These are phyloP conservation scores for Rattus rattus DNA, from an alignment of 2,113 vertebrate species.

Conservation along the genomic window DNA sequence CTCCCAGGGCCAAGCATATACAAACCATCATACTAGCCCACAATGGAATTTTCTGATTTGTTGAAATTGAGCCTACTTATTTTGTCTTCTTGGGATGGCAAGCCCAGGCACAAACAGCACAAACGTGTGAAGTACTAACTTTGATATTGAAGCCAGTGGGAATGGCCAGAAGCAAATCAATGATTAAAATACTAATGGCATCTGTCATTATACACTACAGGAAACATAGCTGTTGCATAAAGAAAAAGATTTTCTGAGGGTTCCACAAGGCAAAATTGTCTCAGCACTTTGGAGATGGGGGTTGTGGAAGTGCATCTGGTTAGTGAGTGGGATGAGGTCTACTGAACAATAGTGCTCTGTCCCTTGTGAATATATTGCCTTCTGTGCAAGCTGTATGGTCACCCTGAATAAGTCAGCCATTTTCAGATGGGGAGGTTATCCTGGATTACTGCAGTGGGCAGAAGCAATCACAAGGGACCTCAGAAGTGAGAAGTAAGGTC, in stretches of 20 bases:
- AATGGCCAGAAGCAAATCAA: conserved; percentile 55
- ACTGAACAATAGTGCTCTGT: not conserved
- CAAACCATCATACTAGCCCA: not conserved
- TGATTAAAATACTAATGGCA: not conserved
- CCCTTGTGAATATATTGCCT: not conserved
- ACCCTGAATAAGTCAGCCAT: not conserved
- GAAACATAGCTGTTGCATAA: conserved; percentile 15
- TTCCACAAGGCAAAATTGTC: not conserved
- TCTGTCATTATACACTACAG: not conserved
- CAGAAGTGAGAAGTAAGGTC: not conserved
- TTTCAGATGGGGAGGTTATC: not conserved
- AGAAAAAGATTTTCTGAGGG: conserved; percentile 7
- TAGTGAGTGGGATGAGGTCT: not conserved
- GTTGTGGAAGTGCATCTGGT: not conserved
- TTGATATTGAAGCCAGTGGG: conserved; percentile 53
- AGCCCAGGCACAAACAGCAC: conserved; percentile 33
- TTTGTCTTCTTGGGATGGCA: conserved; percentile 65
- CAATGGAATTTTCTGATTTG: conserved; percentile 34
- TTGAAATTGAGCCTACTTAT: not conserved
- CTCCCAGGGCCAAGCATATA: too few species aligned
- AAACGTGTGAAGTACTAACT: not conserved
- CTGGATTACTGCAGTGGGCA: not conserved
- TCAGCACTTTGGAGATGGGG: not conserved
- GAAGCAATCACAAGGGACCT: not conserved
- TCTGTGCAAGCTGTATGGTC: not conserved